Conservation (phyloP, 2,113 vertebrate genomes). For the Podarcis cretensis region DNA sequence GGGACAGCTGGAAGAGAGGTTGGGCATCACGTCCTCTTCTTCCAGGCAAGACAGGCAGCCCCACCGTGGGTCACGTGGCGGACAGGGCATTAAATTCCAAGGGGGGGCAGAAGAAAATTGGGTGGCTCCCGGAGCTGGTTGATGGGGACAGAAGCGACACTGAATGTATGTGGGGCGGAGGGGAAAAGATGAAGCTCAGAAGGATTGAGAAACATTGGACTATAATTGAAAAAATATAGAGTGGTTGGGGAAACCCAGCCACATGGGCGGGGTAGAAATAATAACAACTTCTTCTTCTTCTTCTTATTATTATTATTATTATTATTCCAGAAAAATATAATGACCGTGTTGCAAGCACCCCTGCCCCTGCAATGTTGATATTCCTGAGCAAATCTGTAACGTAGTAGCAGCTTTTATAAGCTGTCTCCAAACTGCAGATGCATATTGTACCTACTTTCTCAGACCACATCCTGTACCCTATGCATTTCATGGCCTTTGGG, state of each 20-base stretch:
- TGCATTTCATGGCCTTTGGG: not conserved
- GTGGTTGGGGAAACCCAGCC: too few species aligned
- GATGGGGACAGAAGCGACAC: not conserved
- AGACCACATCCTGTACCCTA: not conserved
- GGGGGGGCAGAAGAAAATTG: not conserved
- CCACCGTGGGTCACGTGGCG: not conserved
- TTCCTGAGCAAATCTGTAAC: too few species aligned
- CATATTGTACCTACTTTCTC: not conserved
- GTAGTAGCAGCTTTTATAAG: too few species aligned
- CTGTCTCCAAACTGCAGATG: not conserved
- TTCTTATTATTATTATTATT: too few species aligned
- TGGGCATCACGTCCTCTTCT: not conserved
- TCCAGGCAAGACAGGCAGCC: not conserved
- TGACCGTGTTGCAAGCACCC: too few species aligned
- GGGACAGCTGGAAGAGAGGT: not conserved
- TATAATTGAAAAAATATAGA: too few species aligned
- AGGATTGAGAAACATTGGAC: not conserved
- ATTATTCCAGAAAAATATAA: too few species aligned
- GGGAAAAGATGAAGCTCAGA: not conserved
- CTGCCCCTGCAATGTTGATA: too few species aligned
- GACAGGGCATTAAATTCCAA: not conserved
- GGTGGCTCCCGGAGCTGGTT: too few species aligned
- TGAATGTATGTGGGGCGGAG: not conserved
- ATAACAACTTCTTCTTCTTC: too few species aligned
- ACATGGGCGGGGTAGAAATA: too few species aligned